A percentile compares a stretch with the other conserved stretches of the same genome.
Evolutionary conservation across 2,113 vertebrate genomes (phyloP).

Genomic region (Setophaga kirtlandii): DNA sequence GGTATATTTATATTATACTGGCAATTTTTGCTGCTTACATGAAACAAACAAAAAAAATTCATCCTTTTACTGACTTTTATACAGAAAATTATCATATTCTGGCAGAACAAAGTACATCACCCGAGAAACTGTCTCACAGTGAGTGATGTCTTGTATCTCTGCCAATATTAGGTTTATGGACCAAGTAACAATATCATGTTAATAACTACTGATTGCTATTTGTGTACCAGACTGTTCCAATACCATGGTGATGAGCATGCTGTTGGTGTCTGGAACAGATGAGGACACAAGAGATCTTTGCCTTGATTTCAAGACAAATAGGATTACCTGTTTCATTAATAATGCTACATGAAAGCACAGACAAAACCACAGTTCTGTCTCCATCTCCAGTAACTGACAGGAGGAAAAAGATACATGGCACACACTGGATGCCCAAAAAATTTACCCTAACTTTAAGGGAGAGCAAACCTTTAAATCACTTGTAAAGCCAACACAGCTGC

Average conservation of each 20-base stretch:
- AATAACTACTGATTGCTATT: constrained; percentile 33
- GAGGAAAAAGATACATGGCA: neutral
- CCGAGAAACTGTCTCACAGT: neutral
- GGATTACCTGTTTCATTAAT: constrained; percentile 69
- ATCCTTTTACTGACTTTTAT: neutral
- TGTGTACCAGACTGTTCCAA: constrained; percentile 44
- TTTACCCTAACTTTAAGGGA: neutral
- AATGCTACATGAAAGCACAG: constrained; percentile 62
- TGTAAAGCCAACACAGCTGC: neutral
- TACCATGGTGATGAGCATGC: constrained; percentile 45
- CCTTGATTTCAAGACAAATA: constrained; percentile 45
- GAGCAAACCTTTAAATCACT: neutral
- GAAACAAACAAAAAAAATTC: neutral
- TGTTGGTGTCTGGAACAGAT: constrained; percentile 49
- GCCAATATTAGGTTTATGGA: constrained; percentile 46
- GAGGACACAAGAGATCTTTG: constrained; percentile 24
- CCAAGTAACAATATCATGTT: constrained; percentile 38
- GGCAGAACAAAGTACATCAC: neutral
- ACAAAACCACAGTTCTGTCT: constrained; percentile 58
- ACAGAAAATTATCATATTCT: neutral
- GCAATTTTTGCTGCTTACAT: neutral
- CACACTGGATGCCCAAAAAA: neutral
- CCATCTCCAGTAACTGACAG: constrained; percentile 47
- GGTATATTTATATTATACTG: neutral
- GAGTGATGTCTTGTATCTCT: neutral